phyloP scores from a whole-genome alignment of 64 coral and sea anemone species.

The Porites lutea region DNA sequence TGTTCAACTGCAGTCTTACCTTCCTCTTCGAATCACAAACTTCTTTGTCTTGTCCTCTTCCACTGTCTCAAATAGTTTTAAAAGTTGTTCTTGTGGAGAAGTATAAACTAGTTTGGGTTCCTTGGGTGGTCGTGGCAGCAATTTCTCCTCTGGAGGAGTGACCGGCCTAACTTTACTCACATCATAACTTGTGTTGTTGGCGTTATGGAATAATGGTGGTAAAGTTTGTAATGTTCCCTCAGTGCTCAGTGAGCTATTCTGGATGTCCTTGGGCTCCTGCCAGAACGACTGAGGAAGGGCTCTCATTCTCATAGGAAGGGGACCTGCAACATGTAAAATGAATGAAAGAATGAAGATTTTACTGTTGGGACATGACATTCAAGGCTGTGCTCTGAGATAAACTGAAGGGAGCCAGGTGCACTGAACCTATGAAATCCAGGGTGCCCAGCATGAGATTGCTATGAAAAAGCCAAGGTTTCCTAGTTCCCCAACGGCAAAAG shows the following conservation, averaged over 20 bases:
- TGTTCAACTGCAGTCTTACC: conserved; percentile 47
- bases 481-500: no score
- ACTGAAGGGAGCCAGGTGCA: no score
- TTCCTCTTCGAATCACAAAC: conserved; percentile 95
- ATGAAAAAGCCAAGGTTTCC: no score
- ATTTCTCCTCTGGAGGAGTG: conserved; percentile 91
- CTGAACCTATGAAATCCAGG: no score
- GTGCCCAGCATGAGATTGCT: no score
- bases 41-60: conserved; percentile 92
- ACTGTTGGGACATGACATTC: no score
- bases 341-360: neutral
- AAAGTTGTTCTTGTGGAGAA: conserved; percentile 87
- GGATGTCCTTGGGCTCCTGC: conserved; percentile 89
- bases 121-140: conserved; percentile 74
- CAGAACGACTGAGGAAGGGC: conserved; percentile 99
- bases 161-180: conserved; percentile 85
- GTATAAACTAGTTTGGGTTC: conserved; percentile 79
- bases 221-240: conserved; percentile 79
- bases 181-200: conserved; percentile 93
- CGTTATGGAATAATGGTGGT: conserved; percentile 93
- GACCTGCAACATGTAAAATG: conserved; percentile 59
- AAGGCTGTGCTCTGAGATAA: no score
- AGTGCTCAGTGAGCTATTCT: conserved; percentile 86
- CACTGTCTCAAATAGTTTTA: conserved; percentile 95
- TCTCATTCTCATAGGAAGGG: conserved; percentile 92